These are phyloP conservation scores for Capitella teleta DNA, from an alignment of 1,140 invertebrate genomes.

Conservation along the genomic window DNA sequence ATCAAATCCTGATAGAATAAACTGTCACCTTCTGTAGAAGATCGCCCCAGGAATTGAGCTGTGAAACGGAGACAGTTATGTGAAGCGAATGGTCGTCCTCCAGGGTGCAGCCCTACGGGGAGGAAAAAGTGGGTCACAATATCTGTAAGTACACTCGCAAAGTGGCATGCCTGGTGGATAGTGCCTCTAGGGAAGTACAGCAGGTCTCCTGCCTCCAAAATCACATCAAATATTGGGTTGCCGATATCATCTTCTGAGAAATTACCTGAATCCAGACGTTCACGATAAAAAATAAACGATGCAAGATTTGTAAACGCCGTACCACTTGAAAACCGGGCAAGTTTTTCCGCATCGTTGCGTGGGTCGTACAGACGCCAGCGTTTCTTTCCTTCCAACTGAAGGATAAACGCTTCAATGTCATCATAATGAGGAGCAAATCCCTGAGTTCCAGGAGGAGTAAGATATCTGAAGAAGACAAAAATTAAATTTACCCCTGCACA, in stretches of 20 bases:
- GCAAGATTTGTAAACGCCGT: conserved; percentile 13
- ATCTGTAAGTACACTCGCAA: neutral
- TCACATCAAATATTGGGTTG: conserved; percentile 67
- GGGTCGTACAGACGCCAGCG: conserved; percentile 52
- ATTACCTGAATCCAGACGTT: conserved; percentile 45
- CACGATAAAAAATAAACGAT: too few species aligned
- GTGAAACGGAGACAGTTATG: conserved; percentile 82
- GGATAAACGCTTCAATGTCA: conserved; percentile 95
- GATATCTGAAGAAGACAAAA: conserved; percentile 48
- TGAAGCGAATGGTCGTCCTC: conserved; percentile 74
- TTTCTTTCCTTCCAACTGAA: conserved; percentile 93
- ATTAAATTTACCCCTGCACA: neutral
- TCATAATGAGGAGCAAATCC: conserved; percentile 98
- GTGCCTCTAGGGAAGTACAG: conserved; percentile 82
- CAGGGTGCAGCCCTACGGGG: conserved; percentile 56
- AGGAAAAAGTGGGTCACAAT: neutral
- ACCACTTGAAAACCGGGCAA: conserved; percentile 68
- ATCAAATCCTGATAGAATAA: neutral
- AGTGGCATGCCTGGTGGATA: conserved; percentile 63
- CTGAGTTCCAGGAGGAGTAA: conserved; percentile 89
- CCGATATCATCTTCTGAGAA: conserved; percentile 63
- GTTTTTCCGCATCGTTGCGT: conserved; percentile 47
- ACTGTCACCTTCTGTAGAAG: conserved; percentile 58
- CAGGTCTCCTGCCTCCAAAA: conserved; percentile 75
- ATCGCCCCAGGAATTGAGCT: conserved; percentile 81